These are phyloP conservation scores for Damaliscus lunatus DNA, from an alignment of 2,113 vertebrate genomes.

Conservation along the genomic window DNA sequence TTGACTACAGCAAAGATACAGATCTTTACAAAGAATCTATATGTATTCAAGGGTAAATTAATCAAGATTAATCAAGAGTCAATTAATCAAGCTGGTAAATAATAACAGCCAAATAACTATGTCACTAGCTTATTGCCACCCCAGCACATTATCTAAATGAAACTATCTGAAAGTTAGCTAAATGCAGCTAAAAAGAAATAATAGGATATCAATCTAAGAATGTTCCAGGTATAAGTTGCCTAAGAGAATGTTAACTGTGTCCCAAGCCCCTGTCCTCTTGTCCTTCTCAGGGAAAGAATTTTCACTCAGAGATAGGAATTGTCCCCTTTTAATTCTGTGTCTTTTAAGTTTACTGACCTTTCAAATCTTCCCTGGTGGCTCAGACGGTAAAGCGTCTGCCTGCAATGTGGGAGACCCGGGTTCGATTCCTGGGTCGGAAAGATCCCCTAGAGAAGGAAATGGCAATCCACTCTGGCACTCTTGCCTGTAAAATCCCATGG, in stretches of 20 bases:
- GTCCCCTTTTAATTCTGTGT: neutral
- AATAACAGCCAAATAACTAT: neutral
- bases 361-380: neutral
- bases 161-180: neutral
- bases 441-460: too few species aligned
- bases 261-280: neutral
- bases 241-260: neutral
- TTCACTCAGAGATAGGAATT: neutral
- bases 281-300: neutral
- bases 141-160: neutral
- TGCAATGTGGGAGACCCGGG: too few species aligned
- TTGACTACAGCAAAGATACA: conserved; percentile 1
- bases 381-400: too few species aligned
- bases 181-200: conserved; percentile 3
- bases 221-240: neutral
- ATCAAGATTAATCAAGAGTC: neutral
- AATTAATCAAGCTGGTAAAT: conserved; percentile 11
- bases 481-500: too few species aligned
- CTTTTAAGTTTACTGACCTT: neutral
- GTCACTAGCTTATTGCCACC: neutral
- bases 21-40: neutral
- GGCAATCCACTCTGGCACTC: too few species aligned
- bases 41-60: neutral
- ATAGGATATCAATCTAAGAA: neutral
- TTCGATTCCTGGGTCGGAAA: too few species aligned